Percentiles rank a stretch among this genome's conserved stretches.
These are phyloP conservation scores for Holotrichia oblita DNA, from an alignment of 1,140 invertebrate genomes.

Conservation along the genomic window DNA sequence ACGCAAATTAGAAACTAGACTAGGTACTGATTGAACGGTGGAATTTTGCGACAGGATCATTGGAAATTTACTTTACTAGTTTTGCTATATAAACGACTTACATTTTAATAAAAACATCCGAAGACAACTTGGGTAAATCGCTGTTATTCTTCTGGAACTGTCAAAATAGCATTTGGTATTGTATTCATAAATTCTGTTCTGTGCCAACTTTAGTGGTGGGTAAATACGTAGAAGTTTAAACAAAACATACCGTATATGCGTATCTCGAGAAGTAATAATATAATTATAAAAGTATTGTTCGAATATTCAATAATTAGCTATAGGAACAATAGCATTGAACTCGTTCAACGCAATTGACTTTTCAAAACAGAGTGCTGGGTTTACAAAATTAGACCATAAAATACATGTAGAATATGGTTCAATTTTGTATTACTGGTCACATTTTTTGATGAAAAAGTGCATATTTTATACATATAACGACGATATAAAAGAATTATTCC, in stretches of 20 bases:
- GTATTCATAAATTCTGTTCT: no score
- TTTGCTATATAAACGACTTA: neutral
- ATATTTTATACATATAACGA: no score
- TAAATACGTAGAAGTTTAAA: neutral
- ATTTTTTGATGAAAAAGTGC: no score
- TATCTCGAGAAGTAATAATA: slow-evolving; percentile 16
- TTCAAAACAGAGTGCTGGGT: no score
- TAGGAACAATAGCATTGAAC: neutral
- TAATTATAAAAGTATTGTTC: no score
- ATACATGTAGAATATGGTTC: no score
- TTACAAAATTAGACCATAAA: no score
- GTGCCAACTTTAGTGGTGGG: slow-evolving; percentile 29
- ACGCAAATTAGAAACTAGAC: slow-evolving; percentile 29
- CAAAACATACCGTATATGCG: slow-evolving; percentile 7
- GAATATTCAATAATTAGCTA: neutral
- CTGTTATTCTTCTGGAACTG: slow-evolving; percentile 26
- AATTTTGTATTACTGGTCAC: no score
- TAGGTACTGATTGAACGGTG: neutral
- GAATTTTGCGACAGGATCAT: neutral
- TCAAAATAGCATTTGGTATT: slow-evolving; percentile 32
- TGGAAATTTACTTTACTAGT: neutral
- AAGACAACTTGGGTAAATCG: slow-evolving; percentile 14
- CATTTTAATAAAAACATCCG: slow-evolving; percentile 35
- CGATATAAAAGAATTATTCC: no score
- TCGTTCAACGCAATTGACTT: no score